Conservation (phyloP, 1,140 invertebrate species). For the Caerostris extrusa region DNA sequence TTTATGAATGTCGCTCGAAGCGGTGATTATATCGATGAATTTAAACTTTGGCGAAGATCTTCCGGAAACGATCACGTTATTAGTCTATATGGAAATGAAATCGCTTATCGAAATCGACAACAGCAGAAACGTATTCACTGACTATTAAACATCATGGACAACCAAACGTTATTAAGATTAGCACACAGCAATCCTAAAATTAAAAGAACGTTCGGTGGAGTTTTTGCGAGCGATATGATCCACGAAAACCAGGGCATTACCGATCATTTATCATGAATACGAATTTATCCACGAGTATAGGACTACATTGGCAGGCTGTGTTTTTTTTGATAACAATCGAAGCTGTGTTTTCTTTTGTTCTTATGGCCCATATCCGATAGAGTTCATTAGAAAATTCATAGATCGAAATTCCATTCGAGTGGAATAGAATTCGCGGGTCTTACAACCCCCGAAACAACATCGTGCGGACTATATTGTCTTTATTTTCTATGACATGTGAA, state of each 20-base stretch:
- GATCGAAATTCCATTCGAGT: not conserved
- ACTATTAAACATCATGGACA: not conserved
- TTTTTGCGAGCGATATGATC: not conserved
- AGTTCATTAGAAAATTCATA: not conserved
- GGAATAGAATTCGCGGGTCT: not conserved
- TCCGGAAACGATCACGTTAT: not conserved
- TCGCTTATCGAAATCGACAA: not conserved
- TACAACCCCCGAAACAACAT: too few species aligned
- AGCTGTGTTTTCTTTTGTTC: conserved; percentile 4
- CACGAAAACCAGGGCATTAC: not conserved
- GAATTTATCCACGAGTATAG: not conserved
- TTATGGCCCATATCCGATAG: not conserved
- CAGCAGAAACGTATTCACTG: not conserved
- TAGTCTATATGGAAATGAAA: not conserved
- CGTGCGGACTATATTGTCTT: not conserved
- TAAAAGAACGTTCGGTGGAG: not conserved
- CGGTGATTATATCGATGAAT: not conserved
- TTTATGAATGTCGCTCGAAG: not conserved
- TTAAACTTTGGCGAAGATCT: not conserved
- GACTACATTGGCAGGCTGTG: not conserved
- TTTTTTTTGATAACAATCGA: not conserved
- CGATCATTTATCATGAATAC: not conserved
- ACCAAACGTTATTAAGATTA: not conserved
- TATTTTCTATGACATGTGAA: not conserved
- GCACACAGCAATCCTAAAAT: not conserved